Base-by-base conservation (phyloP, 2,888 invertebrate genomes). In the Melikaiella ostensackeni region DNA sequence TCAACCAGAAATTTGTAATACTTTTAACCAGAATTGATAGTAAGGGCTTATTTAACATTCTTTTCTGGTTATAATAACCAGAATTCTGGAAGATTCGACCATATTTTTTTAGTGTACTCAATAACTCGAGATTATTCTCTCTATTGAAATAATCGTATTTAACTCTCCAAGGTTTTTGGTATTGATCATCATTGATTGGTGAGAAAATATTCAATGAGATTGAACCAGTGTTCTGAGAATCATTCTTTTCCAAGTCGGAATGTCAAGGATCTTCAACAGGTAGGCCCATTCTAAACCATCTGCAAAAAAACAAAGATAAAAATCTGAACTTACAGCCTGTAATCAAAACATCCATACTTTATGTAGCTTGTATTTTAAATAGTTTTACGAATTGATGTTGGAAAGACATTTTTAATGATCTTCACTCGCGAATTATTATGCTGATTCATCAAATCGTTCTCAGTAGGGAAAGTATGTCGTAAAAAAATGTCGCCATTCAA, bases 241-340 rank as follows among this genome's bases (percentile, higher is more conserved):
- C 19, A 50, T 70, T 70, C 30, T 70, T 46, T 70, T 30, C 19
- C 30, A 70, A 27, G 6, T 6, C 46, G 70, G 70, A 70, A 70
- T 70, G 70, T 70, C 70, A 70, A 70, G 50, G 70, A 33, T 70
- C 50, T 50, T 33, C 30, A 50, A 33, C 70, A 70, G 70, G 70
- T 70, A 70, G 70, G 30, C 55, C 70, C 70, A 33, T 46, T 70
- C 46, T 46, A 70, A 55, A 30, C 46, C 19, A 11, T n/a, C 50
- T 30, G 30, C 27, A 30, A 50, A 70, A 66, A 63, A 63, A 63
- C 9, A 5, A n/a, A 63, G 19, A 35, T 5, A 21, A 63, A 35
- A 13, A 24, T 59, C 27, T 16, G 27, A 59, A 59, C 59, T 16
- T 59, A 59, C 7, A 59, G 16, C 59, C 59, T 27, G 24, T 13